Base-by-base conservation (phyloP, 2,888 invertebrate genomes). In the Xanthorhoe spadicearia region DNA sequence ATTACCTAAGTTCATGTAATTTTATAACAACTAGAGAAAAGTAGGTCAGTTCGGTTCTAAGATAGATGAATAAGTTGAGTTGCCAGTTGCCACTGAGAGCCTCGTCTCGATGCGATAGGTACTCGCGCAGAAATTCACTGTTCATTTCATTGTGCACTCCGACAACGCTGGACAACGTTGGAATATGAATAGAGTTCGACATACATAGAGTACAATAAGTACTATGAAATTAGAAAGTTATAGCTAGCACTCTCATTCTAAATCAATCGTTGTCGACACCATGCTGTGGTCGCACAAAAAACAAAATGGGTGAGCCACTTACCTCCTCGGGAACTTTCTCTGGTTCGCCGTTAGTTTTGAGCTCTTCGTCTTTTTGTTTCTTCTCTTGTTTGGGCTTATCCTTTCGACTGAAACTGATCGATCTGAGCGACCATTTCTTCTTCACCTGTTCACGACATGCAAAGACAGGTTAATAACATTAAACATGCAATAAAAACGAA, bases 381-480 rank as follows among this genome's bases (percentile, higher is more conserved):
- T 97, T 96, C 79, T 94, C 94, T 76, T 97, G 97, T 89, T 97
- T 97, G 77, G 95, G 96, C 94, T 97, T 97, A 86, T 97, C 97
- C 90, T 97, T 97, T 90, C 96, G 96, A 84, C 96, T 96, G 90
- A 97, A 97, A 84, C 97, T 97, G 93, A 97, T 96, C 84, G 96
- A 96, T 83, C 97, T 95, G 90, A 97, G 96, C 80, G 97, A 97
- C 97, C 97, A 97, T 94, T 97, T 97, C 95, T 97, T 97, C 95
- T 97, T 97, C 78, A 95, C 94, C 94, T 95, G 93, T 73, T 83
- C 77, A 78, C 77, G 77, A 85, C 80, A 83, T 83, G 81, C 79
- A 76, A 61, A 66, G 68, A 48, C 32, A 49, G 73, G 76, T 86
- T 86, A 85, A 78, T 75, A 79, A 81, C 74, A 72, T 75, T 58